Evolutionary conservation across 2,113 vertebrate species (phyloP), one percentile per base, ranked within the genome.

Genomic region (Pangasianodon hypophthalmus): DNA sequence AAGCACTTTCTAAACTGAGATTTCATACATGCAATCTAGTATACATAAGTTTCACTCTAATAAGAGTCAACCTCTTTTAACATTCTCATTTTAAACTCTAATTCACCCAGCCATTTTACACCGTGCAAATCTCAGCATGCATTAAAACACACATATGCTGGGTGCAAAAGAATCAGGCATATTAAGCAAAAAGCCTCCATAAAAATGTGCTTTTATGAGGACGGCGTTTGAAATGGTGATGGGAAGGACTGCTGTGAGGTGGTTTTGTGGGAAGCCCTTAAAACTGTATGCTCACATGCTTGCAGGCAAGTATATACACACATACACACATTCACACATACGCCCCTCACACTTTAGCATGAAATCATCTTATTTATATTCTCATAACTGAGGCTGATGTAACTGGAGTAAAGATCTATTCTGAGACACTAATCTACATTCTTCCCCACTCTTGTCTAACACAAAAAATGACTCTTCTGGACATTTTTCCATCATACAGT

Each of bases 211-310:
- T 91, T 90, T 91, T 88, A 92, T 32, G 82, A 92, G 91, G 77
- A 77, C 19, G 41, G 11, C 32, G 79, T 92, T 91, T 91, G 84
- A 89, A 91, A 85, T 62, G 87, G 67, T 89, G 85, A 92, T 81
- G 84, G 77, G 88, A 88, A 91, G 86, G 88, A 85, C 73, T 91
- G 88, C 79, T 91, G 89, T 92, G 89, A 87, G 82, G 91, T 90
- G 89, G 89, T 85, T 90, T 91, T 89, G 86, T 89, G 92, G 86
- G 32, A 48, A 86, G 84, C 81, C 69, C 86, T 84, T 84, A 69
- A 89, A 91, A 90, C 86, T 73, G 21, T 32, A 87, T 44, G 29
- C 64, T 86, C 26, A 77, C 54, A 73, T 54, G 44, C 52, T 56
- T 62, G n/a, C 37, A 87, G 86, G 44, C 60, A 85, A 54, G 52